These are phyloP conservation scores for Atherinomorus stipes DNA, from an alignment of 2,113 vertebrate species.

Conservation along the genomic window DNA sequence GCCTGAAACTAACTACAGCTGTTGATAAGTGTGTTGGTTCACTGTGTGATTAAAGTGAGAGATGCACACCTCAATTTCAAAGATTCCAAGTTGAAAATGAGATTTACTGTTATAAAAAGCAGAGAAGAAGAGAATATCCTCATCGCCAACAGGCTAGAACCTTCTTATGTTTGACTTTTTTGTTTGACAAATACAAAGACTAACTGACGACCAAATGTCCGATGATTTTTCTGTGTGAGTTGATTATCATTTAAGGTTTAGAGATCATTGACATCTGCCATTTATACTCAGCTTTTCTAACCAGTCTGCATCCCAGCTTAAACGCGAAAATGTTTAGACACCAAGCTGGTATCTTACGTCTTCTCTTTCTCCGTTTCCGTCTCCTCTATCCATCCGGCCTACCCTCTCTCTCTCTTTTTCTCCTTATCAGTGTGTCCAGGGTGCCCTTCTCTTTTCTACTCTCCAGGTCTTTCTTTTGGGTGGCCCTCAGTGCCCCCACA, in stretches of 20 bases:
- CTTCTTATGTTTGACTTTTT: background rate
- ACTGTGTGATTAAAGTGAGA: background rate
- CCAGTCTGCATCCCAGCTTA: conserved; percentile 28
- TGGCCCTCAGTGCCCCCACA: conserved; percentile 70
- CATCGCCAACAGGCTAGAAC: background rate
- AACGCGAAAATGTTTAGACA: conserved; percentile 48
- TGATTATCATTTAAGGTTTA: background rate
- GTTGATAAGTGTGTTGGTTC: background rate
- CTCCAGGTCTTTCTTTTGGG: conserved; percentile 75
- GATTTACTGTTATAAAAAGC: background rate
- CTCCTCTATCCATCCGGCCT: conserved; percentile 22
- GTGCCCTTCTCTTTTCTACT: conserved; percentile 74
- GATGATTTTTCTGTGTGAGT: background rate
- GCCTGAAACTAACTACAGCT: background rate
- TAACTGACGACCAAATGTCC: too few relatives aligned
- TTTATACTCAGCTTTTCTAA: conserved; percentile 21
- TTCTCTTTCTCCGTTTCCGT: conserved; percentile 35
- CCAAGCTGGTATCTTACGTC: conserved; percentile 45
- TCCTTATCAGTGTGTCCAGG: conserved; percentile 79
- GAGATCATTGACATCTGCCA: background rate
- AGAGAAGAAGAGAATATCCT: background rate
- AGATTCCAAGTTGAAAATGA: background rate
- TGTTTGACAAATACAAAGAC: background rate
- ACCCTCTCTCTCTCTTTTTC: conserved; percentile 22
- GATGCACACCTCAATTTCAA: background rate